phyloP scores from a whole-genome alignment of 2,797 vertebrate genomes.

The Lophotriccus pileatus region DNA sequence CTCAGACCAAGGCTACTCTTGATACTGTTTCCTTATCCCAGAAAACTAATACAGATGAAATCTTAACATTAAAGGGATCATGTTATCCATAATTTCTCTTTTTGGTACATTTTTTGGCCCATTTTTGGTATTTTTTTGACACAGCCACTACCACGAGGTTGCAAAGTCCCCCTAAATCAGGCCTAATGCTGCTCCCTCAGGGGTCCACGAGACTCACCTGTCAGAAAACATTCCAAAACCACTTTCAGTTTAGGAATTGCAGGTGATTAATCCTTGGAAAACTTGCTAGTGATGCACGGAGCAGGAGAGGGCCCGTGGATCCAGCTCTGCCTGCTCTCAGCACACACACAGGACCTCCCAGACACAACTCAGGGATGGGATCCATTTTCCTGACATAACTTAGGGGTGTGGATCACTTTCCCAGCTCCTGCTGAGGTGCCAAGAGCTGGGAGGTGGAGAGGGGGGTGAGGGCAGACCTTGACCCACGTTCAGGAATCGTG shows the following conservation, averaged over 20 bases:
- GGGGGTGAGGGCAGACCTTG: fast-evolving
- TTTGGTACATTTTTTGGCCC: fast-evolving
- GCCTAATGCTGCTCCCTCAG: neutral
- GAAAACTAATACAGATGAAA: neutral
- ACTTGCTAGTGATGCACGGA: neutral
- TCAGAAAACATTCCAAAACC: neutral
- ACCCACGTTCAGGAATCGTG: neutral
- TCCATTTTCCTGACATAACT: neutral
- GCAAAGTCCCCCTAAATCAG: fast-evolving
- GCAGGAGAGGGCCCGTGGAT: fast-evolving
- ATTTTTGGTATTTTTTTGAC: neutral
- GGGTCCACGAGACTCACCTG: fast-evolving
- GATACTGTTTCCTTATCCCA: neutral
- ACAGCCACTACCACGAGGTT: neutral
- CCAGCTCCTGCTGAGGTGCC: neutral
- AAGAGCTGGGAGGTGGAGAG: neutral
- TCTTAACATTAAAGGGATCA: fast-evolving
- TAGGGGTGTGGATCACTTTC: neutral
- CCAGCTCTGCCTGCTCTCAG: neutral
- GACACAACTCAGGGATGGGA: too few species aligned
- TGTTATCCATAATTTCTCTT: neutral
- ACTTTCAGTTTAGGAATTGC: neutral
- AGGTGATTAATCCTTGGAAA: neutral
- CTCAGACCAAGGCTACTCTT: neutral
- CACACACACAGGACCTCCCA: fast-evolving